These are phyloP conservation scores for Oxygymnocypris stewartii DNA, from an alignment of 2,113 vertebrate species.

Conservation along the genomic window DNA sequence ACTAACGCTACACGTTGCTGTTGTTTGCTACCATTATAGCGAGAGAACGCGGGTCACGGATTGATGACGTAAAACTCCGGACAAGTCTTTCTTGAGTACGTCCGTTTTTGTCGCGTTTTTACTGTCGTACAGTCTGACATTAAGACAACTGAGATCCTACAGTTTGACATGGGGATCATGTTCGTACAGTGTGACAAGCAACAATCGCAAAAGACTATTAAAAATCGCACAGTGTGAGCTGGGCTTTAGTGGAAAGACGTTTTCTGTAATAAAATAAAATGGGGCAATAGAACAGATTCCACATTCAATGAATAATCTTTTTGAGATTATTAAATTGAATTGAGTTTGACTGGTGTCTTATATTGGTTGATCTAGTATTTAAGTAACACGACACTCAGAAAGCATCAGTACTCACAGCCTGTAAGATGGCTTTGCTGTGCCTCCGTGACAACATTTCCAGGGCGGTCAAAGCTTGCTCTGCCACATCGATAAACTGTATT, in stretches of 20 bases:
- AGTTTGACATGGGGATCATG: too few species aligned
- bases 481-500: conserved; percentile 99
- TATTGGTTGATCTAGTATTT: background rate
- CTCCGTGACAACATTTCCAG: conserved; percentile 97
- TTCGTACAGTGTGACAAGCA: too few species aligned
- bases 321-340: background rate
- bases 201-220: too few species aligned
- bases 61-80: too few species aligned
- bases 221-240: too few species aligned
- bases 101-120: too few species aligned
- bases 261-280: background rate
- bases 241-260: background rate
- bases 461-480: conserved; percentile 96
- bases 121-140: too few species aligned
- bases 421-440: conserved; percentile 98
- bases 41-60: too few species aligned
- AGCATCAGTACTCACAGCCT: conserved; percentile 85
- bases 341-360: background rate
- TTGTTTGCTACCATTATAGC: too few species aligned
- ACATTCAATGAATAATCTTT: background rate
- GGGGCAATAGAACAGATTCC: background rate
- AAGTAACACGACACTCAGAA: background rate
- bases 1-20: too few species aligned
- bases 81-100: too few species aligned
- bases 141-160: too few species aligned